Base-by-base conservation (phyloP, 2,888 invertebrate species). In the Adelognathus sp. region DNA sequence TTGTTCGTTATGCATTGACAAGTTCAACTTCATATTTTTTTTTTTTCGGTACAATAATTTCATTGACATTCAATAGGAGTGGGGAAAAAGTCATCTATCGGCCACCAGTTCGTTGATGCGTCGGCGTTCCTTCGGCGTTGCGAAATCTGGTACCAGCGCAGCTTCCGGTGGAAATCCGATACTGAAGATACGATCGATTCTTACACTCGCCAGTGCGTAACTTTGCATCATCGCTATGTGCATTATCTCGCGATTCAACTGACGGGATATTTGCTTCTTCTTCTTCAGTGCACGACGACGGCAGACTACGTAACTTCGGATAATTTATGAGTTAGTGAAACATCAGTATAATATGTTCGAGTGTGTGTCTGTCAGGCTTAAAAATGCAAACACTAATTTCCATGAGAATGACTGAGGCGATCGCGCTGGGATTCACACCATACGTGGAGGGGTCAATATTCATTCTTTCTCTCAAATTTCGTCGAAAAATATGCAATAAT, bases 121-220 rank as follows among this genome's bases (percentile, higher is more conserved):
- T 36, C 82, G 83, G 64, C 87, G 82, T 67, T 88, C 84, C 63
- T 82, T 82, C 18, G 72, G 81, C 18, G 85, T 88, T 21, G 86
- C 80, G 24, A 86, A 88, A 80, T 90, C 90, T 16, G 83, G 84
- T 9, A 89, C 82, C 21, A 82, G 79, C 50, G 81, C 75, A 33
- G 84, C 82, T 73, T 84, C 83, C 64, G 84, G 83, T 31, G 86
- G 83, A 83, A 89, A 88, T 67, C 90, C 90, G 56, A 89, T 64
- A 54, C 94, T 94, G 88, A 95, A 95, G 85, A 94, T 93, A 29
- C 95, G 90, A 85, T 95, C 94, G 11, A 95, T 93, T 85, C 94
- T 91, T 0, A 95, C 94, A 11, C 95, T 94, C 75, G 94, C 94
- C 74, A 95, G 86, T 1, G 95, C 95, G 84, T 93, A 93, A 5